Base-by-base conservation (phyloP, 2,113 vertebrate species). In the Lonchura striata region DNA sequence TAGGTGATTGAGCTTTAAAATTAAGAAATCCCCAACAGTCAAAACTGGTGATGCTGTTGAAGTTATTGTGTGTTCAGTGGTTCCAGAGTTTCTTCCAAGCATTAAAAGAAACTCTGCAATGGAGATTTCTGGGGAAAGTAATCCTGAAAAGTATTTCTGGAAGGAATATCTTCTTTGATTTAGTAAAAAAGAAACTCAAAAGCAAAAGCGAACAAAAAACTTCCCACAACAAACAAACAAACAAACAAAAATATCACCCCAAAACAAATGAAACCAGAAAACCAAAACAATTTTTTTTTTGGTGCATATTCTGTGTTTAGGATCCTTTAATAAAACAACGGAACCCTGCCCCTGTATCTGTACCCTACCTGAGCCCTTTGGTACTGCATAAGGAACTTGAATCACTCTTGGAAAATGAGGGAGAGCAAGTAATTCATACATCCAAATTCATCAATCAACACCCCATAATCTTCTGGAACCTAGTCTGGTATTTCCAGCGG, bases 401-500 rank as follows among this genome's bases (percentile, higher is more conserved):
- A 96, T 99, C 99, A 15, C 96, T 99, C 77, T 85, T 99, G 96
- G 99, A 99, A 97, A 99, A 99, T 63, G 99, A 99, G 86, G 99
- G 99, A 18, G 99, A 99, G 88, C 98, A 99, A 97, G 99, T 99
- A 63, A 99, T 99, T 96, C 99, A 99, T 95, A 99, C 99, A 25
- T 98, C 99, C 79, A 99, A 98, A 88, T 99, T 99, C 96, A 99
- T 99, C 94, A 99, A 98, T 97, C 99, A 99, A 96, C 99, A 99
- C 92, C 99, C 99, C 12, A 99, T 99, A 91, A 99, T 99, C 94
- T 99, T 99, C 98, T 99, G 99, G 99, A 99, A 99, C 96, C 97
- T 99, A 42, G 98, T 99, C 46, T 99, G 99, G 99, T 99, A 99
- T 97, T 99, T 99, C 96, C 98, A 96, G 27, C 98, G 99, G 27